phyloP scores from a whole-genome alignment of 2,888 invertebrate genomes.

The Aproaerema taeniolella region DNA sequence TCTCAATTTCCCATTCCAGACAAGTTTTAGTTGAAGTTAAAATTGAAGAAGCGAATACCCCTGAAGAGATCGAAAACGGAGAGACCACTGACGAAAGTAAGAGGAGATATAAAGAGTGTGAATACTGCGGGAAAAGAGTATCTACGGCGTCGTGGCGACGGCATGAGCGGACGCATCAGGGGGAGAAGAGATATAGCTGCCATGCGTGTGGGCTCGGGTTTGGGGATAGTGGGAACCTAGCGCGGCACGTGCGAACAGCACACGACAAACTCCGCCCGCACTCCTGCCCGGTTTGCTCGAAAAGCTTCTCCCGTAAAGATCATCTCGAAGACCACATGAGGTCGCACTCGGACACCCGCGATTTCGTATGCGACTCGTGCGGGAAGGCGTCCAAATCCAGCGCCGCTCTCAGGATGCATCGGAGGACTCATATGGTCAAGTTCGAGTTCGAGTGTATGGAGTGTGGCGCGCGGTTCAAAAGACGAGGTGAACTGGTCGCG shows the following conservation, averaged over 20 bases:
- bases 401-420: slow-evolving; percentile 71
- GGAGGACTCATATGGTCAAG: slow-evolving; percentile 46
- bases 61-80: not conserved
- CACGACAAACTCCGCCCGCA: slow-evolving; percentile 68
- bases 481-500: slow-evolving; percentile 69
- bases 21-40: slow-evolving; percentile 2
- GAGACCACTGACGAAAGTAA: not conserved
- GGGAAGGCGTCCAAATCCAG: slow-evolving; percentile 70
- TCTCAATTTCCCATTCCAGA: slow-evolving; percentile 18
- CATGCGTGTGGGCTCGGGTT: slow-evolving; percentile 72
- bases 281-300: slow-evolving; percentile 62
- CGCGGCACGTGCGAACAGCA: slow-evolving; percentile 65
- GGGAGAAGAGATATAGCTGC: slow-evolving; percentile 60
- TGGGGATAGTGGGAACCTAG: slow-evolving; percentile 63
- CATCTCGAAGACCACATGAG: slow-evolving; percentile 70
- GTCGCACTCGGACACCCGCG: slow-evolving; percentile 58
- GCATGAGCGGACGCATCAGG: slow-evolving; percentile 63
- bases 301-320: slow-evolving; percentile 62
- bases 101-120: slow-evolving; percentile 39
- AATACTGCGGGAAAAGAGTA: slow-evolving; percentile 49
- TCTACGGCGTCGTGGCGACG: slow-evolving; percentile 48
- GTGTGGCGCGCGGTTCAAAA: slow-evolving; percentile 75
- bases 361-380: slow-evolving; percentile 73
- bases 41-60: not conserved
- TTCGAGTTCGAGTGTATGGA: slow-evolving; percentile 55